Base-by-base conservation (phyloP, 2,888 invertebrate species). In the Leucoptera coffeella region DNA sequence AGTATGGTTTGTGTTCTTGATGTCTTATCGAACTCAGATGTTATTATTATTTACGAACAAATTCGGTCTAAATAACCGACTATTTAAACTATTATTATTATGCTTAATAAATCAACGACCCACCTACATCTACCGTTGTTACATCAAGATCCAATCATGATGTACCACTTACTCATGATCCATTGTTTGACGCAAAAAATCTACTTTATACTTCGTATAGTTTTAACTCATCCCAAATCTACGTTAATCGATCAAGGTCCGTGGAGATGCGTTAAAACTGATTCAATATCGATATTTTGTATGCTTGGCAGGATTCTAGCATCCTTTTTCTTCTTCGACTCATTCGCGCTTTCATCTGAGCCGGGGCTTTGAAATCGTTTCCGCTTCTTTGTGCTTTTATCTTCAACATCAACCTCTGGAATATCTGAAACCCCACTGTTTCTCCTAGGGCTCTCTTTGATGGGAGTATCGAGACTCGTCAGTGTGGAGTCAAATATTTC, bases 401-500 rank as follows among this genome's bases (percentile, higher is more conserved):
- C 31, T 33, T 40, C 47, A 24, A 30, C 34, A 11, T 47, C 50
- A 14, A 40, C 29, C 28, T 36, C 39, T 35, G 61, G 61, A 22
- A 52, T 52, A 41, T 61, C 54, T 34, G 58, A 36, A 17, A 57
- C 47, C 37, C 59, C 49, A 6, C 19, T 14, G 14, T 24, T 12
- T n/a, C 14, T 4, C 12, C 54, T 51, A 36, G 47, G 52, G 27
- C 31, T 35, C 4, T 35, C 25, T 39, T 67, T 67, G 15, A 67
- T 35, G 4, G 69, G 67, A 8, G 69, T 67, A 35, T 69, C 67
- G 36, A 69, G 46, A 37, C 67, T 67, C 2, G 64, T 60, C 20
- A 69, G 39, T 6, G 67, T 65, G 2, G 69, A 69, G 40, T 67
- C 64, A 39, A 69, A 69, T 40, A 69, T 55, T 33, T 65, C 57